Conservation (phyloP, 2,113 vertebrate species). For the Datnioides undecimradiatus region DNA sequence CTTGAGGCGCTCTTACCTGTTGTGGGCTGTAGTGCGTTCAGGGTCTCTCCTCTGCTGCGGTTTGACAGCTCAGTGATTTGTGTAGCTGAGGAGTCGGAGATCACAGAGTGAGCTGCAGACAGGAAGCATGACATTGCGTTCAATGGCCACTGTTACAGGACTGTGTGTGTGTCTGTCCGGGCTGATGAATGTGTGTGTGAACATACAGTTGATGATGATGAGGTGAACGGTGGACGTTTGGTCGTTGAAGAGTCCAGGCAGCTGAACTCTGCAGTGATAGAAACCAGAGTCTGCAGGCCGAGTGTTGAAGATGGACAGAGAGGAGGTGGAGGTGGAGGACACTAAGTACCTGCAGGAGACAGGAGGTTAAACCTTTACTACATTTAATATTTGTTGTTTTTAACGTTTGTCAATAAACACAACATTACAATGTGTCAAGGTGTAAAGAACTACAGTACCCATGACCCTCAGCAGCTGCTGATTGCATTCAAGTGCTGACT, state of each 20-base stretch:
- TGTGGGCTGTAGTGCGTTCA: background rate
- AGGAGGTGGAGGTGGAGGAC: constrained; percentile 37
- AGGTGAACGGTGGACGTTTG: constrained; percentile 64
- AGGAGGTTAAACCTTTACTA: background rate
- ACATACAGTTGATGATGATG: constrained; percentile 68
- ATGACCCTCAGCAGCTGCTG: too few species aligned
- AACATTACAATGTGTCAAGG: too few species aligned
- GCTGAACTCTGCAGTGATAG: constrained; percentile 79
- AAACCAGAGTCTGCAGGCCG: constrained; percentile 66
- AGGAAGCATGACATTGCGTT: too few species aligned
- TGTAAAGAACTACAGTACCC: too few species aligned
- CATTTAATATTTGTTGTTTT: too few species aligned
- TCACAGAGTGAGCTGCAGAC: constrained; percentile 13
- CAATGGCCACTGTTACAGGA: too few species aligned
- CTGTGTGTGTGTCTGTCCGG: too few species aligned
- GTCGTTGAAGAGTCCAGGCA: constrained; percentile 81
- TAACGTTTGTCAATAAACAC: too few species aligned
- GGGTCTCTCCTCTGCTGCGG: background rate
- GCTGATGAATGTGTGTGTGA: too few species aligned
- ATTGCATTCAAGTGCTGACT: too few species aligned
- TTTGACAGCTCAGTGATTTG: background rate
- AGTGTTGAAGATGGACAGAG: constrained; percentile 66
- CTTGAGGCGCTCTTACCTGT: background rate
- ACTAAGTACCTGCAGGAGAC: constrained; percentile 44
- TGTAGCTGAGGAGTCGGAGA: background rate